phyloP scores from a whole-genome alignment of 2,113 vertebrate genomes.

The Zosterops borbonicus region DNA sequence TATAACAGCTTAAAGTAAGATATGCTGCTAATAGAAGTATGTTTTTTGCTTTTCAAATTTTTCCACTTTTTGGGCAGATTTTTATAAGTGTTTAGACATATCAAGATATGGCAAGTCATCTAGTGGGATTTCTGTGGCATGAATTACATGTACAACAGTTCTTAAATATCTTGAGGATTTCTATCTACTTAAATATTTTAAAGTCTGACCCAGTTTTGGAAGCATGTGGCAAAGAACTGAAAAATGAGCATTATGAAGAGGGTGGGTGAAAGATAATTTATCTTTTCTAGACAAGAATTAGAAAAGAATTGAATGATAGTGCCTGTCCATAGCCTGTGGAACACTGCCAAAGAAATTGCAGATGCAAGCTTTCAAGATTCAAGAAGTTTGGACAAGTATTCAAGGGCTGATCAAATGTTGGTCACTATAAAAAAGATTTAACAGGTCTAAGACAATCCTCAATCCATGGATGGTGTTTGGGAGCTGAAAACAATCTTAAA shows the following conservation, averaged over 20 bases:
- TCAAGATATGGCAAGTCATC: not conserved
- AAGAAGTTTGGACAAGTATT: not conserved
- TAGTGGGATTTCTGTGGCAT: not conserved
- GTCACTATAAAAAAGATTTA: not conserved
- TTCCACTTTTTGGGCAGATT: not conserved
- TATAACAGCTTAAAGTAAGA: not conserved
- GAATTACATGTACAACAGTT: not conserved
- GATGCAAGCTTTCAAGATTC: not conserved
- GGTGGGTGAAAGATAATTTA: not conserved
- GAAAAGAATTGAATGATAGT: not conserved
- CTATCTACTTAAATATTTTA: not conserved
- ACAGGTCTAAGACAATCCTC: not conserved
- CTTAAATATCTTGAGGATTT: not conserved
- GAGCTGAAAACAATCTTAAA: not conserved
- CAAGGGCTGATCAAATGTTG: not conserved
- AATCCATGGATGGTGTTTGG: not conserved
- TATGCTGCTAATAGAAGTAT: not conserved
- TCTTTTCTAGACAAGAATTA: not conserved
- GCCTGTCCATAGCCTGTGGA: not conserved
- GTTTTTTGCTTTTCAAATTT: not conserved
- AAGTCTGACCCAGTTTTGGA: not conserved
- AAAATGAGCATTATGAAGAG: not conserved
- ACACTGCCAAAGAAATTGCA: not conserved
- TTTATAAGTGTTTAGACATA: not conserved
- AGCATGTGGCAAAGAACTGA: not conserved